Evolutionary conservation across 2,888 invertebrate species (phyloP).

Genomic region (Encarsia formosa): DNA sequence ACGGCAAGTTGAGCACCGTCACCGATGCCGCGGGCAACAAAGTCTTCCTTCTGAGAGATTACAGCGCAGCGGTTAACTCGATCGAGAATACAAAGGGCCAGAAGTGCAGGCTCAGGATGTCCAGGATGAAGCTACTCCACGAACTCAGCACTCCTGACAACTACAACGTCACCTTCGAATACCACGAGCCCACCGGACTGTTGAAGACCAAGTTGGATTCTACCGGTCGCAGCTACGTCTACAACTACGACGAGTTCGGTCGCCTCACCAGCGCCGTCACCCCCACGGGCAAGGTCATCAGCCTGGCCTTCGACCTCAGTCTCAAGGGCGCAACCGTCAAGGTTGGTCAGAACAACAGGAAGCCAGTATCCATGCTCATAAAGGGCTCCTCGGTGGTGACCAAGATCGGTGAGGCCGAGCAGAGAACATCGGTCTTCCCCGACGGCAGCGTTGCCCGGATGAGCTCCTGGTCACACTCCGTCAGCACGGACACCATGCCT

Average conservation of each 20-base stretch:
- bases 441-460: slow-evolving; percentile 79
- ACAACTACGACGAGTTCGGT: slow-evolving; percentile 93
- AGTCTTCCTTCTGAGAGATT: slow-evolving; percentile 77
- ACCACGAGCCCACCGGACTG: slow-evolving; percentile 85
- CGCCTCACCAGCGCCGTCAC: slow-evolving; percentile 86
- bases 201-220: slow-evolving; percentile 85
- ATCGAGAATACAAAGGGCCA: slow-evolving; percentile 92
- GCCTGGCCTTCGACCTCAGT: slow-evolving; percentile 83
- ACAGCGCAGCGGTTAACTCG: slow-evolving; percentile 84
- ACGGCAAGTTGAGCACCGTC: slow-evolving; percentile 89
- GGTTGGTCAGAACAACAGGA: slow-evolving; percentile 76
- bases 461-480: slow-evolving; percentile 82
- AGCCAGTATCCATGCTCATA: slow-evolving; percentile 79
- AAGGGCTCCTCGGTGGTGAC: slow-evolving; percentile 83
- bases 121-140: slow-evolving; percentile 86
- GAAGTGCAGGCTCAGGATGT: slow-evolving; percentile 86
- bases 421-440: slow-evolving; percentile 72
- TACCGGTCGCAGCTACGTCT: slow-evolving; percentile 85
- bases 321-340: slow-evolving; percentile 85
- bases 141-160: slow-evolving; percentile 89
- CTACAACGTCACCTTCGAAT: slow-evolving; percentile 90
- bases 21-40: slow-evolving; percentile 91
- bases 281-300: slow-evolving; percentile 91
- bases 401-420: slow-evolving; percentile 76
- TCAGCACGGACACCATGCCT: slow-evolving; percentile 86